Percentiles rank a stretch among this genome's conserved stretches.
Evolutionary conservation across 2,888 invertebrate species (phyloP).

Genomic region (Leptodirus hochenwartii): DNA sequence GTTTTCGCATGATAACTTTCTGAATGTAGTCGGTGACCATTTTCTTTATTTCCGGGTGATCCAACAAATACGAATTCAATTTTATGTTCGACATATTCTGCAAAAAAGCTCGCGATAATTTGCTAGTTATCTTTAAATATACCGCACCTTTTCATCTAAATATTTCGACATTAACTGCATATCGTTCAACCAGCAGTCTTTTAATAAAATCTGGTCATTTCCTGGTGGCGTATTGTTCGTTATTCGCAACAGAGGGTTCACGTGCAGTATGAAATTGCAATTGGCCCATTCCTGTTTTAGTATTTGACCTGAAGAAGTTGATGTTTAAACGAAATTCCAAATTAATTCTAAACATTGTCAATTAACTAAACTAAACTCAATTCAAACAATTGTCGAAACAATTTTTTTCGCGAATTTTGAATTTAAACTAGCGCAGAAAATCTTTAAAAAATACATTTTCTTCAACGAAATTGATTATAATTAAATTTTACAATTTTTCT

Average conservation of each 20-base stretch:
- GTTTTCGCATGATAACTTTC: constrained; percentile 35
- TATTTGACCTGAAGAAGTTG: constrained; percentile 28
- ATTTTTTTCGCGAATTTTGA: too few species aligned
- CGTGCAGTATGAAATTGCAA: constrained; percentile 34
- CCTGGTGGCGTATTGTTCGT: constrained; percentile 15
- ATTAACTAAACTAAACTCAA: too few species aligned
- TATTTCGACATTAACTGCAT: constrained; percentile 41
- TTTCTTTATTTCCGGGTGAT: constrained; percentile 36
- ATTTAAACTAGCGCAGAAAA: too few species aligned
- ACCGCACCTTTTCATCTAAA: constrained; percentile 38
- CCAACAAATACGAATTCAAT: constrained; percentile 36
- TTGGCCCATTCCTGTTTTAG: constrained; percentile 43
- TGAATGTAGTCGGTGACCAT: constrained; percentile 41
- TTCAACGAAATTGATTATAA: too few species aligned
- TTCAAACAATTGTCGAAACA: too few species aligned
- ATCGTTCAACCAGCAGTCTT: constrained; percentile 36
- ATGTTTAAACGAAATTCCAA: neutral
- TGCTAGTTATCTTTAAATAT: constrained; percentile 1
- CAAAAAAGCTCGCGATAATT: constrained; percentile 1
- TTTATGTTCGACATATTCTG: constrained; percentile 24
- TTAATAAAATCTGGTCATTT: constrained; percentile 26
- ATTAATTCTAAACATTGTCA: too few species aligned
- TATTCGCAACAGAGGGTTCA: constrained; percentile 33
- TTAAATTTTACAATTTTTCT: too few species aligned
- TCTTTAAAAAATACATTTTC: too few species aligned